These are phyloP conservation scores for Ditula angustiorana DNA, from an alignment of 2,888 invertebrate species.

Conservation along the genomic window DNA sequence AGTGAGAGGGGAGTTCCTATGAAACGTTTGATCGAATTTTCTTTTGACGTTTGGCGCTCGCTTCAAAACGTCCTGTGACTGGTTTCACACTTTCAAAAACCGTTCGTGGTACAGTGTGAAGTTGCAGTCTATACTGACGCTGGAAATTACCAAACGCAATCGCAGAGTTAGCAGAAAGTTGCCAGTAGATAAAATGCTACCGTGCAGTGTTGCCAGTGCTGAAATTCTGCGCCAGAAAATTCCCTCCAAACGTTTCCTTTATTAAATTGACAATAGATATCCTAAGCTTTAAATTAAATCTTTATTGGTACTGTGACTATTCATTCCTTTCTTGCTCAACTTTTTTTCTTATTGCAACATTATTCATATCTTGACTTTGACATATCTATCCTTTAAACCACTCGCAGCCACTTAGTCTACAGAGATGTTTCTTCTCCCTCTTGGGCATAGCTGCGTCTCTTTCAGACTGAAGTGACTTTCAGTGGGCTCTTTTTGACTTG, in stretches of 20 bases:
- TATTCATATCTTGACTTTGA: conserved; percentile 38
- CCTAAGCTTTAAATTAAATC: conserved; percentile 52
- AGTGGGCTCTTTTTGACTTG: conserved; percentile 36
- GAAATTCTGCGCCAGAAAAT: conserved; percentile 54
- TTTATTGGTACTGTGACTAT: conserved; percentile 22
- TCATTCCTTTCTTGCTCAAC: conserved; percentile 61
- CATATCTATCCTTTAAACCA: conserved; percentile 36
- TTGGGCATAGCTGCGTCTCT: neutral
- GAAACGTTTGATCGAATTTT: conserved; percentile 41
- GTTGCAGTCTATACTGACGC: conserved; percentile 50
- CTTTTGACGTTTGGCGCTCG: conserved; percentile 14
- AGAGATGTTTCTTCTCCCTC: neutral
- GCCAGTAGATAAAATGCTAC: conserved; percentile 70
- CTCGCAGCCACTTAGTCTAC: neutral
- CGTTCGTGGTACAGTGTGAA: conserved; percentile 45
- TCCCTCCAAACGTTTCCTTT: conserved; percentile 47
- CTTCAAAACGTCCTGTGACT: neutral
- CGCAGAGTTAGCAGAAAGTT: conserved; percentile 48
- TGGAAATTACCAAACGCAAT: conserved; percentile 17
- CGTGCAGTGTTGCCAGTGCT: conserved; percentile 64
- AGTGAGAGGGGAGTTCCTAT: conserved; percentile 56
- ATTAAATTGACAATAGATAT: conserved; percentile 56
- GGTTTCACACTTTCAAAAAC: neutral
- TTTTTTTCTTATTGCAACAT: conserved; percentile 43
- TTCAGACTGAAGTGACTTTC: neutral